These are phyloP conservation scores for Drosophila subquinaria DNA, from an alignment of 2,888 invertebrate species.

Conservation along the genomic window DNA sequence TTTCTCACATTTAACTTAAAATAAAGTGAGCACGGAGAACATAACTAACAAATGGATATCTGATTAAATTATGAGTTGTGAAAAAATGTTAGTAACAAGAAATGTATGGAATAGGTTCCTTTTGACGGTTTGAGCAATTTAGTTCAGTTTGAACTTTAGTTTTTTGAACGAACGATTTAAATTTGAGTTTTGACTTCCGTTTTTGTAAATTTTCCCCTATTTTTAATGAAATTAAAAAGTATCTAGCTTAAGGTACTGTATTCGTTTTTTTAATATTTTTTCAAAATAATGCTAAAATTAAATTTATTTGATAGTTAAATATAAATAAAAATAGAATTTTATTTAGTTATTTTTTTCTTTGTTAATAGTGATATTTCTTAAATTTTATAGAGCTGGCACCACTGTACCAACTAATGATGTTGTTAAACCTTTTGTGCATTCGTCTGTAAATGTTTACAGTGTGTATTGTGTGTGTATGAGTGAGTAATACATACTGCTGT, in stretches of 20 bases:
- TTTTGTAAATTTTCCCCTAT: too few relatives aligned
- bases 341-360: too few relatives aligned
- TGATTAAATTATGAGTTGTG: not conserved
- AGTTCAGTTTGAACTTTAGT: too few relatives aligned
- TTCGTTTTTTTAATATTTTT: too few relatives aligned
- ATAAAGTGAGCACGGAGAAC: slow-evolving; percentile 46
- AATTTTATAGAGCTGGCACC: not conserved
- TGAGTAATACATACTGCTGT: slow-evolving; percentile 88
- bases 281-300: too few relatives aligned
- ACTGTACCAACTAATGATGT: slow-evolving; percentile 34
- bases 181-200: too few relatives aligned
- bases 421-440: slow-evolving; percentile 24
- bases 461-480: slow-evolving; percentile 1
- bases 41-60: slow-evolving; percentile 17
- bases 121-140: too few relatives aligned
- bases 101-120: not conserved
- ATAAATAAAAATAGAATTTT: too few relatives aligned
- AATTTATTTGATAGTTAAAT: too few relatives aligned
- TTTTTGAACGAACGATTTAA: too few relatives aligned
- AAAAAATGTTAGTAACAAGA: not conserved
- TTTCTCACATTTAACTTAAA: slow-evolving; percentile 34
- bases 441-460: slow-evolving; percentile 27
- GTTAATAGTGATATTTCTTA: not conserved
- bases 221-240: too few relatives aligned
- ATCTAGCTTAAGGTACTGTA: too few relatives aligned